Percentiles rank a stretch among this genome's conserved stretches.
These are phyloP conservation scores for Jordanella pulchra DNA, from an alignment of 2,797 vertebrate species.

Conservation along the genomic window DNA sequence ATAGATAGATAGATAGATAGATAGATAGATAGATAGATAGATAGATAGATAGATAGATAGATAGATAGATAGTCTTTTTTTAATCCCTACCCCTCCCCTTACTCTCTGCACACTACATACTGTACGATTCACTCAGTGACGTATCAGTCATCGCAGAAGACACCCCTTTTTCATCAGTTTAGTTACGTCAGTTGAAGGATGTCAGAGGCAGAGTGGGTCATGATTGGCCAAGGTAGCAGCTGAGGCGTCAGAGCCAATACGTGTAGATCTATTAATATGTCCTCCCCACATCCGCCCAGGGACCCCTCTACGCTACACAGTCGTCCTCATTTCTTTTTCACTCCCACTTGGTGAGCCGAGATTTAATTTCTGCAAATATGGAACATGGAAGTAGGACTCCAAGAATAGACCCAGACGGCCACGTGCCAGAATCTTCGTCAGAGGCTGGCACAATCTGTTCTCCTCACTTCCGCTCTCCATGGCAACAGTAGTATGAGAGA, in stretches of 20 bases:
- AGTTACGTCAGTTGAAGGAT: constrained; percentile 40
- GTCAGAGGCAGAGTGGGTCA: constrained; percentile 26
- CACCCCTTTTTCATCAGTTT: constrained; percentile 17
- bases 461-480: constrained; percentile 68
- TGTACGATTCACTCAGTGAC: constrained; percentile 35
- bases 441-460: constrained; percentile 69
- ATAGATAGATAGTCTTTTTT: constrained; percentile 1
- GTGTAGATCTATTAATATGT: constrained; percentile 65
- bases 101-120: background rate
- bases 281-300: constrained; percentile 41
- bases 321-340: constrained; percentile 39
- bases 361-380: constrained; percentile 69
- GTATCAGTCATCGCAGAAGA: constrained; percentile 27
- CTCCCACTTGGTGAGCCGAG: constrained; percentile 43
- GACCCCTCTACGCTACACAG: constrained; percentile 60
- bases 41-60: constrained; percentile 3
- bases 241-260: constrained; percentile 56
- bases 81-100: background rate
- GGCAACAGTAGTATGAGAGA: constrained; percentile 74
- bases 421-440: constrained; percentile 73
- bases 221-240: constrained; percentile 37
- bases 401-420: constrained; percentile 75
- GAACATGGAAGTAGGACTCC: constrained; percentile 68
- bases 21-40: constrained; percentile 3
- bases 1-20: constrained; percentile 3